Evolutionary conservation across 2,888 invertebrate species (phyloP).

Genomic region (Mesoligia furuncula): DNA sequence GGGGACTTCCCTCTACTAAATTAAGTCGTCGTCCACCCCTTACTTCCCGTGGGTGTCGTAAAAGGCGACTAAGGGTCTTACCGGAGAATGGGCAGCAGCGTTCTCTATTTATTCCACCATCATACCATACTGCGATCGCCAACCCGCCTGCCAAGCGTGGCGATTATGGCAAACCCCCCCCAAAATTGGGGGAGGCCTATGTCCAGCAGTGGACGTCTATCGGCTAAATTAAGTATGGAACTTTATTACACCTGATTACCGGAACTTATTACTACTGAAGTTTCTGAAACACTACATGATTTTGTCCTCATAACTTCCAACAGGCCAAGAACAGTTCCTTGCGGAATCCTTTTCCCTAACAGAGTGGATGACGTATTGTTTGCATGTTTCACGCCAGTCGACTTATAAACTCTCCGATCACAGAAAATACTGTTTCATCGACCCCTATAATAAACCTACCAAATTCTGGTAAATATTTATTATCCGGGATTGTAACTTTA

Average conservation of each 20-base stretch:
- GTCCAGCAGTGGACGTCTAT: too few species aligned
- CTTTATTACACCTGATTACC: not conserved
- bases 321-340: conserved; percentile 30
- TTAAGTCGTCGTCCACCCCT: too few species aligned
- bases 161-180: too few species aligned
- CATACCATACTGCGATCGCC: too few species aligned
- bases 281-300: not conserved
- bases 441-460: conserved; percentile 19
- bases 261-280: not conserved
- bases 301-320: not conserved
- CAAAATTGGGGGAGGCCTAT: too few species aligned
- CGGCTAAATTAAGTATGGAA: not conserved
- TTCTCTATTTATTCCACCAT: too few species aligned
- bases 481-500: conserved; percentile 28
- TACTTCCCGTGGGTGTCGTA: too few species aligned
- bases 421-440: conserved; percentile 27
- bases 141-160: too few species aligned
- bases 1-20: too few species aligned
- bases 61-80: too few species aligned
- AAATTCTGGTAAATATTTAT: conserved; percentile 31
- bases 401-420: conserved; percentile 8
- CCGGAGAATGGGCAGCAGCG: too few species aligned
- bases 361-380: conserved; percentile 25
- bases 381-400: conserved; percentile 10
- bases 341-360: conserved; percentile 25